phyloP scores from a whole-genome alignment of 2,888 invertebrate genomes.

The Sphecodes monilicornis region DNA sequence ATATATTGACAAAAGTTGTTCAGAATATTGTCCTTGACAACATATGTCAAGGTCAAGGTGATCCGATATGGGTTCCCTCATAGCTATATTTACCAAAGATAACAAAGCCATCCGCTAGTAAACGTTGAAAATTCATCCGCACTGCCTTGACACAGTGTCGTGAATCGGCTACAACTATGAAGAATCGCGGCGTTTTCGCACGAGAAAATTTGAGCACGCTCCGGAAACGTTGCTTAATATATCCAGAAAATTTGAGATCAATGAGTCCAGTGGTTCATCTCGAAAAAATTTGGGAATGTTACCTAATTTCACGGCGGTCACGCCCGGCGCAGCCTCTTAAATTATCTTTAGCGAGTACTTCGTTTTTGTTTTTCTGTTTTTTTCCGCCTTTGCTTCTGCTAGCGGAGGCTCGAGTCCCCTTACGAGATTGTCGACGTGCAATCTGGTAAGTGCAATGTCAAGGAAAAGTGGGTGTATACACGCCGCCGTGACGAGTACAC shows the following conservation, averaged over 20 bases:
- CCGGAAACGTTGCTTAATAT: background rate
- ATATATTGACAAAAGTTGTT: too few relatives aligned
- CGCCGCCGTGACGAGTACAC: constrained; percentile 18
- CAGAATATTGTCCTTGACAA: too few relatives aligned
- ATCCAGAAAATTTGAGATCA: background rate
- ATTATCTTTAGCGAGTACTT: constrained; percentile 3
- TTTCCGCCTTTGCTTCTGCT: constrained; percentile 44
- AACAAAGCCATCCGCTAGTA: too few relatives aligned
- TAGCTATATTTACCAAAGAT: too few relatives aligned
- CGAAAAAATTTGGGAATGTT: background rate
- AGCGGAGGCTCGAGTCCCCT: constrained; percentile 16
- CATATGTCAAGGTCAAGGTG: too few relatives aligned
- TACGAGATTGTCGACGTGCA: constrained; percentile 24
- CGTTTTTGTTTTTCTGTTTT: background rate
- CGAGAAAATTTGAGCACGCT: background rate
- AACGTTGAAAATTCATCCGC: background rate
- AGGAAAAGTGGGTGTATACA: constrained; percentile 52
- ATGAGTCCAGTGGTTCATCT: background rate
- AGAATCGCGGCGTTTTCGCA: too few relatives aligned
- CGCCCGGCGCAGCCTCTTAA: background rate
- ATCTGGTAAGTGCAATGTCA: constrained; percentile 49
- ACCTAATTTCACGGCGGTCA: background rate
- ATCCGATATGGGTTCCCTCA: too few relatives aligned
- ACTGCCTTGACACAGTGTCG: too few relatives aligned
- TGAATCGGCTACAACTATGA: background rate